Evolutionary conservation across 2,797 vertebrate genomes (phyloP).

Genomic region (Anomalospiza imberbis): DNA sequence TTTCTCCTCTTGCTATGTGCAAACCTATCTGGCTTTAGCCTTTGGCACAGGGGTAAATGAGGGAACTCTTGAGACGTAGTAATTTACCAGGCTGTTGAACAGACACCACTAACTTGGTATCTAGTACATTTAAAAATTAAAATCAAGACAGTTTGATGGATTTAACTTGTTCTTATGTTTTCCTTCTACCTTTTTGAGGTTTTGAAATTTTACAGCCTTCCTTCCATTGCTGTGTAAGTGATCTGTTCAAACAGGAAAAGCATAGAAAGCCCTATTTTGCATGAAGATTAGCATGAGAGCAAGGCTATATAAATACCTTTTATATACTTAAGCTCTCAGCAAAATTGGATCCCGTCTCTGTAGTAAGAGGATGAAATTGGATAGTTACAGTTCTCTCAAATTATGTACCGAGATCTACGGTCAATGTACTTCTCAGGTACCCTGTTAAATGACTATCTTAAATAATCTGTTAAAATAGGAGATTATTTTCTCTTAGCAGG

Average conservation of each 20-base stretch:
- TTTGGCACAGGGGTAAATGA: not conserved
- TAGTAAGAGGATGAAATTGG: not conserved
- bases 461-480: not conserved
- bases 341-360: not conserved
- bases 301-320: not conserved
- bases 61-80: not conserved
- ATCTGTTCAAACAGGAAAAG: not conserved
- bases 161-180: not conserved
- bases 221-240: not conserved
- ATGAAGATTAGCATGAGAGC: not conserved
- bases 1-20: not conserved
- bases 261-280: not conserved
- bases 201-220: not conserved
- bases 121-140: not conserved
- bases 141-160: not conserved
- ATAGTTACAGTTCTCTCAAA: not conserved
- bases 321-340: not conserved
- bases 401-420: not conserved
- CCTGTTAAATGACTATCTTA: not conserved
- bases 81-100: not conserved
- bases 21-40: not conserved
- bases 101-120: not conserved
- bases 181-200: not conserved
- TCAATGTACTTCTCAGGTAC: not conserved
- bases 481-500: conserved; percentile 8